Evolutionary conservation across 2,888 invertebrate species (phyloP).

Genomic region (Catocala nupta): DNA sequence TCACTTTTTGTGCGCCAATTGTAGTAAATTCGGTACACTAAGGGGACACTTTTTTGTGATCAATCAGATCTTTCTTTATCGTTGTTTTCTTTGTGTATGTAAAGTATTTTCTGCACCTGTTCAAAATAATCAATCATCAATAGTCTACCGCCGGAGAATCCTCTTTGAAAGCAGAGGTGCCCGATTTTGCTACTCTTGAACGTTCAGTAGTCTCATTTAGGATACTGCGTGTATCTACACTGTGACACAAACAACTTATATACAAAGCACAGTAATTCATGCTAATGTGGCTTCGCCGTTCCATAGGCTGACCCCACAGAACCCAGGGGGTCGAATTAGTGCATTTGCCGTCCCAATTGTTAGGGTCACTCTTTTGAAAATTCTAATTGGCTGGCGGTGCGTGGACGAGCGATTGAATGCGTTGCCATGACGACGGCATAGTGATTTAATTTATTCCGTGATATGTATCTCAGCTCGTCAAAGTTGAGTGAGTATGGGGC

Average conservation of each 20-base stretch:
- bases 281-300: conserved; percentile 60
- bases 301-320: conserved; percentile 51
- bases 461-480: conserved; percentile 14
- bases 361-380: conserved; percentile 43
- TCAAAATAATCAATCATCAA: no score
- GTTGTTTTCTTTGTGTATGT: no score
- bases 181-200: no score
- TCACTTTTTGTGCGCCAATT: no score
- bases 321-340: conserved; percentile 58
- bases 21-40: no score
- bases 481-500: conserved; percentile 4
- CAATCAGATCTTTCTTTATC: no score
- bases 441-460: conserved; percentile 7
- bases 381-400: conserved; percentile 43
- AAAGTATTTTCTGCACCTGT: no score
- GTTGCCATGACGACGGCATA: conserved; percentile 18
- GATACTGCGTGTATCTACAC: conserved; percentile 15
- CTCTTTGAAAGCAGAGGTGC: no score
- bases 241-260: conserved; percentile 21
- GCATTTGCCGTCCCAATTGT: conserved; percentile 52
- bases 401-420: conserved; percentile 39
- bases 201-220: neutral
- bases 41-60: no score
- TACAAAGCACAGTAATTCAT: conserved; percentile 58
- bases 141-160: no score